Percentiles rank a stretch among this genome's conserved stretches.
phyloP scores from a whole-genome alignment of 2,888 invertebrate species.

The Trichopoda pennipes region DNA sequence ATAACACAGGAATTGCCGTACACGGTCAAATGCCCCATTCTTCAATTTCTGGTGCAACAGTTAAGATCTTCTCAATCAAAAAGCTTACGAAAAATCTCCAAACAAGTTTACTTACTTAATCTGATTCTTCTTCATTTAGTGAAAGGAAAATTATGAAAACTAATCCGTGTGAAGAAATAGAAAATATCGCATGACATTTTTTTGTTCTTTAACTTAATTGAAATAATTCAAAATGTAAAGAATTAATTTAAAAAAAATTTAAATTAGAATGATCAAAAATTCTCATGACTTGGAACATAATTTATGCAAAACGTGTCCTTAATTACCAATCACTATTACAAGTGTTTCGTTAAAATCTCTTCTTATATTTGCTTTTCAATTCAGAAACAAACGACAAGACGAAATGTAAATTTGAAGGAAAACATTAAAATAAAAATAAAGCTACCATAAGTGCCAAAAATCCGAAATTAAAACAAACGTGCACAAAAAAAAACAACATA shows the following conservation, averaged over 20 bases:
- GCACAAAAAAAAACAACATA: slow-evolving; percentile 39
- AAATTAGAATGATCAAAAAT: not conserved
- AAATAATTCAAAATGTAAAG: no score
- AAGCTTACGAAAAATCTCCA: no score
- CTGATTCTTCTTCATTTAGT: no score
- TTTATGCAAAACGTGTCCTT: slow-evolving; percentile 63
- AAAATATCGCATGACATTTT: no score
- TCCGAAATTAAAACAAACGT: slow-evolving; percentile 63
- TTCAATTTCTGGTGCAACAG: no score
- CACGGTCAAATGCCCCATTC: no score
- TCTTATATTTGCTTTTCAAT: slow-evolving; percentile 64
- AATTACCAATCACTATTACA: slow-evolving; percentile 66
- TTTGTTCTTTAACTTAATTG: no score
- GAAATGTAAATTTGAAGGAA: slow-evolving; percentile 17
- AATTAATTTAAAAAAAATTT: not conserved
- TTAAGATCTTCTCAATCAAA: no score
- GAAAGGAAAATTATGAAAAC: no score
- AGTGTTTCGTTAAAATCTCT: slow-evolving; percentile 55
- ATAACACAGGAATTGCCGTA: no score
- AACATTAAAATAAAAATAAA: slow-evolving; percentile 59
- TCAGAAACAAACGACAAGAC: slow-evolving; percentile 39
- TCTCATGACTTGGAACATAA: slow-evolving; percentile 21
- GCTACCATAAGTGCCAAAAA: slow-evolving; percentile 63
- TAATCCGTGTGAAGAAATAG: not conserved
- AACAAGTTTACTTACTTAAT: no score